Evolutionary conservation across 2,113 vertebrate genomes (phyloP), one percentile per base, ranked within the genome.

Genomic region (Engystomops pustulosus): DNA sequence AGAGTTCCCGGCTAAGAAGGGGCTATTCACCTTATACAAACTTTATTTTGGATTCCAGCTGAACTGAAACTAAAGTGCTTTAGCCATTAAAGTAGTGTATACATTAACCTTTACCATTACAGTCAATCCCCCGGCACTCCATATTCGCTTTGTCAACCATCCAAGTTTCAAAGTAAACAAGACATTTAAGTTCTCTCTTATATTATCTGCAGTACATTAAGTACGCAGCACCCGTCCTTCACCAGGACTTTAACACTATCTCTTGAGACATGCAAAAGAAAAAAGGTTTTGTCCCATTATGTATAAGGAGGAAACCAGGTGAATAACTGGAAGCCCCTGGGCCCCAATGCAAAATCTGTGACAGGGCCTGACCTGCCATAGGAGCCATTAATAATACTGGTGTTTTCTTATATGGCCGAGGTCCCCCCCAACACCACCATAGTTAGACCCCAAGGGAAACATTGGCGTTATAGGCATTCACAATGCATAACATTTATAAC

Each of bases 141-240:
- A 71, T 30, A 81, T 55, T 55, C 47, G 34, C 47, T 69, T 70
- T 81, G 67, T 81, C 62, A 81, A 41, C 45, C 79, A 70, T 71
- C 79, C 79, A 81, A 71, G 79, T 81, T 67, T 81, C 20, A 70
- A 81, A 71, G 67, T 69, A 81, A 70, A 81, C 79, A 81, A 69
- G 14, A 53, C 47, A 68, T 70, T 81, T 70, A 55, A 58, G 45
- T 70, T 69, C 67, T 38, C 47, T 81, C 47, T 67, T 36, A 25
- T 53, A 70, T 81, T 81, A 81, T 70, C 79, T 70, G 65, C 44
- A 81, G 79, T 53, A 58, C 79, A 71, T 81, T 81, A 71, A 38
- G 79, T 30, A 41, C 20, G 23, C 10, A 4, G 67, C 32, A 55
- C 65, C 49, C 79, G 34, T 38, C 11, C 65, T 36, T 38, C 30